These are phyloP conservation scores for Hyphantria cunea DNA, from an alignment of 1,140 invertebrate species.

Conservation along the genomic window DNA sequence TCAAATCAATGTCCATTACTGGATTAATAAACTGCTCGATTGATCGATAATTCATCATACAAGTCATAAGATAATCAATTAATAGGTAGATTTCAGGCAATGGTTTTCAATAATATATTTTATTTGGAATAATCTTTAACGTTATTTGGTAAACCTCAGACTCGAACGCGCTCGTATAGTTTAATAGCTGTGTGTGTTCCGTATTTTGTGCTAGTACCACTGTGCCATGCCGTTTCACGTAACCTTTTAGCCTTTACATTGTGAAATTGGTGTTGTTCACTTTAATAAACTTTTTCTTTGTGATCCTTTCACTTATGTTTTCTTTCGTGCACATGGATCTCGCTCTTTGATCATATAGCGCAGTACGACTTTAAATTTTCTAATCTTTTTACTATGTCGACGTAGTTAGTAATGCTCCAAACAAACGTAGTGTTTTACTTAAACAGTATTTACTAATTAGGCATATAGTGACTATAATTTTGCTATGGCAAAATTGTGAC, in stretches of 20 bases:
- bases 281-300: conserved; percentile 35
- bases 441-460: too few relatives aligned
- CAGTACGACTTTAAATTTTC: background rate
- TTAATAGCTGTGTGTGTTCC: conserved; percentile 11
- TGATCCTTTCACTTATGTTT: conserved; percentile 23
- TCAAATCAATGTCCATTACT: too few relatives aligned
- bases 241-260: conserved; percentile 30
- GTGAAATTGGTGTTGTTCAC: conserved; percentile 32
- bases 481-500: too few relatives aligned
- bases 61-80: too few relatives aligned
- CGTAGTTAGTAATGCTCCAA: too few relatives aligned
- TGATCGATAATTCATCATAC: too few relatives aligned
- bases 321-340: background rate
- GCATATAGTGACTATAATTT: too few relatives aligned
- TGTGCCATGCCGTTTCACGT: conserved; percentile 25
- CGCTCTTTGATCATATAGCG: background rate
- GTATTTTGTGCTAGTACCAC: conserved; percentile 13
- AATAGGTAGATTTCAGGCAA: too few relatives aligned
- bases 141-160: background rate
- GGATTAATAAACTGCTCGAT: too few relatives aligned
- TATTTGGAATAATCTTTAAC: too few relatives aligned
- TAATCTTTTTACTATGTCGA: too few relatives aligned
- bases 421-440: background rate
- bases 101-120: too few relatives aligned
- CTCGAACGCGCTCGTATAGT: conserved; percentile 7